phyloP scores from a whole-genome alignment of 2,888 invertebrate genomes.

The Ethmia dodecea region DNA sequence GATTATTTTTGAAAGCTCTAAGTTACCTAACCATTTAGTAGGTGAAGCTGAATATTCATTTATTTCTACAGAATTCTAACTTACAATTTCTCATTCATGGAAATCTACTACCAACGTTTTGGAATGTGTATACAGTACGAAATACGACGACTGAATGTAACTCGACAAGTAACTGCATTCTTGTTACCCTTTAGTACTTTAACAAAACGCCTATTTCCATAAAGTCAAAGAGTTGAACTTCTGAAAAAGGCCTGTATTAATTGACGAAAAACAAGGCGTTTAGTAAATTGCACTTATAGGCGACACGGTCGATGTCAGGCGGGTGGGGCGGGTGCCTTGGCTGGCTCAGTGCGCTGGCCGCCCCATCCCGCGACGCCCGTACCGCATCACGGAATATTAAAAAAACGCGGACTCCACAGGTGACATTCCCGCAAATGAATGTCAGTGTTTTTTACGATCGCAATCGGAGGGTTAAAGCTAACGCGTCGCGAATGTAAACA shows the following conservation, averaged over 20 bases:
- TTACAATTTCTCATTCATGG: too few relatives aligned
- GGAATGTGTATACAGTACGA: too few relatives aligned
- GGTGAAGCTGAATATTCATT: too few relatives aligned
- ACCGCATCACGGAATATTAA: slow-evolving; percentile 10
- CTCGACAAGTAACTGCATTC: too few relatives aligned
- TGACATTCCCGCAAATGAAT: slow-evolving; percentile 44
- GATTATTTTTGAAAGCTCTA: too few relatives aligned
- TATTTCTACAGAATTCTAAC: too few relatives aligned
- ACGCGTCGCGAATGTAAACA: slow-evolving; percentile 26
- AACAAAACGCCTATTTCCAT: slow-evolving; percentile 1
- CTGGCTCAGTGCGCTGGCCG: slow-evolving; percentile 45
- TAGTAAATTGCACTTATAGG: slow-evolving; percentile 29
- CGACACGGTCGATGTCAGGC: slow-evolving; percentile 41
- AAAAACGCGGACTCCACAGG: slow-evolving; percentile 53
- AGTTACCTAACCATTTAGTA: too few relatives aligned
- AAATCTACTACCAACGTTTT: too few relatives aligned
- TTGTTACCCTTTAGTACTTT: too few relatives aligned
- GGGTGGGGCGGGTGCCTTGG: slow-evolving; percentile 37
- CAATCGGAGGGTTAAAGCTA: slow-evolving; percentile 40
- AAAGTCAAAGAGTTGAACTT: slow-evolving; percentile 9
- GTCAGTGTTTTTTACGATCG: slow-evolving; percentile 43
- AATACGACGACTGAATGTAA: too few relatives aligned
- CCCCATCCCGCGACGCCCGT: slow-evolving; percentile 39
- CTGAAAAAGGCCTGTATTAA: slow-evolving; percentile 42
- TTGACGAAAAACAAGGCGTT: slow-evolving; percentile 49